Evolutionary conservation across 2,113 vertebrate species (phyloP), one percentile per base, ranked within the genome.

Genomic region (Ia io): DNA sequence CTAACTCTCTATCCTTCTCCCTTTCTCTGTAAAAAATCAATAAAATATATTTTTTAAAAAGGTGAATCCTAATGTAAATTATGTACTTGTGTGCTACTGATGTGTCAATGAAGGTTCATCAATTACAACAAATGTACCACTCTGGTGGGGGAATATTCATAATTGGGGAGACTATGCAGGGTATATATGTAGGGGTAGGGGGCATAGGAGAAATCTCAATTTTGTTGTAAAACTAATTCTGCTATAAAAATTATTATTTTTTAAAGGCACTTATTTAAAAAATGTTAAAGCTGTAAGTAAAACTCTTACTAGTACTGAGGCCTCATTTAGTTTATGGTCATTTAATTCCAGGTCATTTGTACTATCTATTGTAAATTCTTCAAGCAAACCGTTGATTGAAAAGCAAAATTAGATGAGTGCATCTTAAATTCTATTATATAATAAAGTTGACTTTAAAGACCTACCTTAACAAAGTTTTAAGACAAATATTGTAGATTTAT

Each of bases 401-500:
- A 37, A 97, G 63, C n/a, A 95, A 95, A 76, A n/a, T 77, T 59
- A 84, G 17, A 28, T 47, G 82, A 94, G 42, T 56, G 17, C 63
- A 71, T 25, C 59, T 65, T 90, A 90, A 67, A 89, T 79, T 94
- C 69, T 35, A 83, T 69, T 90, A 74, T 16, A 42, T 13, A 84
- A 69, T 61, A 82, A n/a, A 90, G 30, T 51, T 70, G n/a, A 87
- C 83, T 96, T 82, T 80, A 67, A 96, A 97, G 40, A 82, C 89
- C 82, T 89, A 69, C 37, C 84, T 49, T 94, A 89, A 76, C 53
- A 85, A 28, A 51, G 49, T 80, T 44, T 44, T 87, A 87, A 74
- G 14, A 94, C 35, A 96, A 91, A 32, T 49, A 85, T 86, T 84
- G 67, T 69, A 76, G 42, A 94, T 91, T 95, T 94, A 96, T 71